These are phyloP conservation scores for Lycocorax pyrrhopterus DNA, from an alignment of 2,113 vertebrate species.

Conservation along the genomic window DNA sequence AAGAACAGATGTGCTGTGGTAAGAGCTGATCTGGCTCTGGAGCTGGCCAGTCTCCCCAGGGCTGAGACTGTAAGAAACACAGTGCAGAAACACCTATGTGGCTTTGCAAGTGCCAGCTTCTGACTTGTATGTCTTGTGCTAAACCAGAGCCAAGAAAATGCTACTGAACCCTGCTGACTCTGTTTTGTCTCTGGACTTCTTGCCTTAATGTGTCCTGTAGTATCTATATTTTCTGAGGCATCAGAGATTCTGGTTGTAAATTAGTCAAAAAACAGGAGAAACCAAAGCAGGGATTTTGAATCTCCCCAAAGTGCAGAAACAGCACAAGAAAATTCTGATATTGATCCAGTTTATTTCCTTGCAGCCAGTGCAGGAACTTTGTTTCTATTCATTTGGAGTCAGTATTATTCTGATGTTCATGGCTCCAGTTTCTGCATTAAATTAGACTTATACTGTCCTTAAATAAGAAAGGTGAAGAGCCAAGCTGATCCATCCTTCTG, in stretches of 20 bases:
- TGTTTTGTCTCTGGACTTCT: not conserved
- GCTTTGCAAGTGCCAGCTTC: not conserved
- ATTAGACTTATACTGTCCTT: not conserved
- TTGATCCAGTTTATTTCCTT: not conserved
- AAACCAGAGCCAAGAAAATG: not conserved
- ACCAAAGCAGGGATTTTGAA: not conserved
- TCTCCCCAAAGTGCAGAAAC: not conserved
- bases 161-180: not conserved
- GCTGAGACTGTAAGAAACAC: not conserved
- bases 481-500: not conserved
- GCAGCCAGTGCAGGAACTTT: not conserved
- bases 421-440: not conserved
- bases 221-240: not conserved
- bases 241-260: not conserved
- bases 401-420: not conserved
- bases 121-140: not conserved
- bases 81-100: not conserved
- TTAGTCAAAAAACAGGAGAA: not conserved
- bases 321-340: not conserved
- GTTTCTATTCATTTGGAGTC: not conserved
- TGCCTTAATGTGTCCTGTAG: not conserved
- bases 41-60: not conserved
- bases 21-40: not conserved
- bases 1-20: not conserved
- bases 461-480: not conserved